Conservation (phyloP, 2,797 vertebrate genomes). For the Halcyon badia region DNA sequence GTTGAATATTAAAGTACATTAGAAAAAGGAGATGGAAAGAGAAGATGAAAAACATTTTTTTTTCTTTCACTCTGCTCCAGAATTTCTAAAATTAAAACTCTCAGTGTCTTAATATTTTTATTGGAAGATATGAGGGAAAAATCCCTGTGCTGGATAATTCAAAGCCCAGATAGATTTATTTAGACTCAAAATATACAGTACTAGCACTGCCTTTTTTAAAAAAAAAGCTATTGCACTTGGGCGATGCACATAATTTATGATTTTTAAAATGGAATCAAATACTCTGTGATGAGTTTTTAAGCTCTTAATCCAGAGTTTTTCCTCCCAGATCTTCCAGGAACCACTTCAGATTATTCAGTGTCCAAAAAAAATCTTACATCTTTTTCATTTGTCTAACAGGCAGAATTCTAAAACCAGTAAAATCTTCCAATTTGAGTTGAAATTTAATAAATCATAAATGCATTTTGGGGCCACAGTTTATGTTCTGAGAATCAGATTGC, state of each 20-base stretch:
- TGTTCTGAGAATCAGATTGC: slow-evolving; percentile 1
- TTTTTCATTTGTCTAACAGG: neutral
- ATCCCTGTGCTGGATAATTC: slow-evolving; percentile 25
- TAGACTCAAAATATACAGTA: neutral
- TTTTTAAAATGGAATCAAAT: neutral
- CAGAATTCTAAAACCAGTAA: neutral
- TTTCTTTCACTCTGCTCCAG: slow-evolving; percentile 22
- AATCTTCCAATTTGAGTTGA: neutral
- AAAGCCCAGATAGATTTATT: slow-evolving; percentile 44
- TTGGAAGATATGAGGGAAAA: slow-evolving; percentile 49
- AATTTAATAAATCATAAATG: neutral
- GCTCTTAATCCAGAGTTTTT: slow-evolving; percentile 19
- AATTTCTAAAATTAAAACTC: slow-evolving; percentile 60
- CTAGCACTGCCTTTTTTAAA: neutral
- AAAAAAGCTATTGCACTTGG: neutral
- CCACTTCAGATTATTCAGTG: neutral
- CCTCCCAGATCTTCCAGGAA: neutral
- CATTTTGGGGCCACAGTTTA: neutral
- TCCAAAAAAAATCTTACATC: neutral
- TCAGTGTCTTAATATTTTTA: slow-evolving; percentile 41
- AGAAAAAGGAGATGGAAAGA: slow-evolving; percentile 31
- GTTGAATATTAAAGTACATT: slow-evolving; percentile 45
- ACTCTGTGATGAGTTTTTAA: neutral
- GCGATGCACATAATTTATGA: neutral
- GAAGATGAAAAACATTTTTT: slow-evolving; percentile 42